Conservation (phyloP, 2,797 vertebrate genomes). For the Salarias fasciatus region DNA sequence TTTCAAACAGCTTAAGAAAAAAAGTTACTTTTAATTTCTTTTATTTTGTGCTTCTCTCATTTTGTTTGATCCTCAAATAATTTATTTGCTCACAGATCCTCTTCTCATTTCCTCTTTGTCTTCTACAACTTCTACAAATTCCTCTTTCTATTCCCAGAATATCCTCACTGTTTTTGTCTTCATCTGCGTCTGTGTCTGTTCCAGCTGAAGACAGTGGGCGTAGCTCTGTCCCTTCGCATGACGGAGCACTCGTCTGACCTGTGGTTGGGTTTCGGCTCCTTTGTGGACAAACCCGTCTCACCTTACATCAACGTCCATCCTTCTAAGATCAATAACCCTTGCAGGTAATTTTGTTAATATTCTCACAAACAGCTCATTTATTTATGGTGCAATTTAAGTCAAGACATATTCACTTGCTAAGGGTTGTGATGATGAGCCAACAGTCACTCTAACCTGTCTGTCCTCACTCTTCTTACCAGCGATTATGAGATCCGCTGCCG, state of each 20-base stretch:
- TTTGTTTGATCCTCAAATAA: too few species aligned
- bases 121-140: too few species aligned
- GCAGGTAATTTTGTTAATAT: conserved; percentile 90
- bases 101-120: too few species aligned
- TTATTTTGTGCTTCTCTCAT: too few species aligned
- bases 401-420: too few species aligned
- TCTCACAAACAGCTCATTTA: too few species aligned
- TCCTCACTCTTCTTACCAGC: conserved; percentile 70
- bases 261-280: conserved; percentile 95
- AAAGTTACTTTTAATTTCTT: too few species aligned
- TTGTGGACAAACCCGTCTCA: conserved; percentile 98
- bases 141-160: neutral
- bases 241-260: conserved; percentile 91
- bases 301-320: conserved; percentile 97
- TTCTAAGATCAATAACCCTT: conserved; percentile 94
- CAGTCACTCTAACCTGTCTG: conserved; percentile 9
- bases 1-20: too few species aligned
- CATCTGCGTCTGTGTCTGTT: neutral
- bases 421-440: conserved; percentile 13
- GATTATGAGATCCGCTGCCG: conserved; percentile 92
- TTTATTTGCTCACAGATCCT: too few species aligned
- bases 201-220: conserved; percentile 90
- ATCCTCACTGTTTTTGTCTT: neutral
- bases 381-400: too few species aligned
- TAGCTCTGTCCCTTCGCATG: conserved; percentile 93